phyloP scores from a whole-genome alignment of 1,140 invertebrate species.

The Episyrphus balteatus region DNA sequence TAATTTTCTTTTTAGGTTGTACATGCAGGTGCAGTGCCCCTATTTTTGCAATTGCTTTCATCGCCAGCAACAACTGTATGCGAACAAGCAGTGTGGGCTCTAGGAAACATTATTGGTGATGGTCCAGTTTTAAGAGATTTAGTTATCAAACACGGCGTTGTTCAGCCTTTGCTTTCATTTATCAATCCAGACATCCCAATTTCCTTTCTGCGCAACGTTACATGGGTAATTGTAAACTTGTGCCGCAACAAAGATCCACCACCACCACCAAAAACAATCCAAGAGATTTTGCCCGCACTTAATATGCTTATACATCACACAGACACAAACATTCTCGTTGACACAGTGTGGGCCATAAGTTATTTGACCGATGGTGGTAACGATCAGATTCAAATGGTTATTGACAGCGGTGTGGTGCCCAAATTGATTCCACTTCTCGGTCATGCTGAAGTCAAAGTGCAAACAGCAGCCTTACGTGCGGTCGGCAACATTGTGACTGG shows the following conservation, averaged over 20 bases:
- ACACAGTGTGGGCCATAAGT: conserved; percentile 98
- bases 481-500: conserved; percentile 99
- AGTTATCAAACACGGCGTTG: conserved; percentile 83
- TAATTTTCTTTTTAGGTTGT: too few relatives aligned
- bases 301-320: conserved; percentile 88
- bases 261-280: conserved; percentile 73
- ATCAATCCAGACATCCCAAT: conserved; percentile 90
- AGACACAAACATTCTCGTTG: conserved; percentile 94
- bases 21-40: conserved; percentile 84
- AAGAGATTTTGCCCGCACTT: conserved; percentile 89
- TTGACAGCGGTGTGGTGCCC: conserved; percentile 90
- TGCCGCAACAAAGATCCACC: conserved; percentile 94
- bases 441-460: conserved; percentile 94
- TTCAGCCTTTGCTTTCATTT: conserved; percentile 78
- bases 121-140: conserved; percentile 82
- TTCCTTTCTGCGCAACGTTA: conserved; percentile 89
- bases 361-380: conserved; percentile 98
- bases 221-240: conserved; percentile 95
- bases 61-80: conserved; percentile 95
- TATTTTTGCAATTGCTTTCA: conserved; percentile 81
- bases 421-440: conserved; percentile 88
- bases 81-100: conserved; percentile 97
- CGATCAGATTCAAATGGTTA: conserved; percentile 98
- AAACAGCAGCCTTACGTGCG: conserved; percentile 91
- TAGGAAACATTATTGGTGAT: conserved; percentile 92